phyloP scores from a whole-genome alignment of 1,140 invertebrate genomes.

The Schlechtendalia chinensis region DNA sequence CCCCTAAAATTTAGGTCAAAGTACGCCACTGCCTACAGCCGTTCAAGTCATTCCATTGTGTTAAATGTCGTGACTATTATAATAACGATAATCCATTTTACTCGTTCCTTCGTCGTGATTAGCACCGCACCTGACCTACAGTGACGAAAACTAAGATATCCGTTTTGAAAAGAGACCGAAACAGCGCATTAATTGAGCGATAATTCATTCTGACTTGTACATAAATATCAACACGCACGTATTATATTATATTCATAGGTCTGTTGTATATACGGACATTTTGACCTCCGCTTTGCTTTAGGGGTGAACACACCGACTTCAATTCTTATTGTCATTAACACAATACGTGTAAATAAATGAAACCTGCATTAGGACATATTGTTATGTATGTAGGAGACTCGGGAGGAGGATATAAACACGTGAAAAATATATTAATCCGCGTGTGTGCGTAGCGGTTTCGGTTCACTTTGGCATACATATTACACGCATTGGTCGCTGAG shows the following conservation, averaged over 20 bases:
- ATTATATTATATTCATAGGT: too few relatives aligned
- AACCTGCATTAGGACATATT: constrained; percentile 12
- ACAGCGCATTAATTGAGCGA: not conserved
- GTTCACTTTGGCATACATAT: not conserved
- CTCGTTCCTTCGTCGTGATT: not conserved
- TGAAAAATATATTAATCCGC: not conserved
- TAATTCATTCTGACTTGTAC: not conserved
- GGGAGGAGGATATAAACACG: not conserved
- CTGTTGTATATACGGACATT: too few relatives aligned
- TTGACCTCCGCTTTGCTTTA: not conserved
- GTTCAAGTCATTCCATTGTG: too few relatives aligned
- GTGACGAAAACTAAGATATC: not conserved
- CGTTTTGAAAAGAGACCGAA: not conserved
- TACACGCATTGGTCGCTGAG: too few relatives aligned
- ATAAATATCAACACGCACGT: too few relatives aligned
- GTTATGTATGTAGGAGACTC: constrained; percentile 3
- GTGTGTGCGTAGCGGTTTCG: not conserved
- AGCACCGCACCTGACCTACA: constrained; percentile 11
- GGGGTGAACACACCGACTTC: not conserved
- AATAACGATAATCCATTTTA: constrained; percentile 10
- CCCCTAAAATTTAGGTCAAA: too few relatives aligned
- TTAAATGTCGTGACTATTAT: too few relatives aligned
- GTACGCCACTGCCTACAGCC: too few relatives aligned
- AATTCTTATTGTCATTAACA: constrained; percentile 11
- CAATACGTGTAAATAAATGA: constrained; percentile 31